These are phyloP conservation scores for Drosophila villosipedis DNA, from an alignment of 2,888 invertebrate genomes.

Conservation along the genomic window DNA sequence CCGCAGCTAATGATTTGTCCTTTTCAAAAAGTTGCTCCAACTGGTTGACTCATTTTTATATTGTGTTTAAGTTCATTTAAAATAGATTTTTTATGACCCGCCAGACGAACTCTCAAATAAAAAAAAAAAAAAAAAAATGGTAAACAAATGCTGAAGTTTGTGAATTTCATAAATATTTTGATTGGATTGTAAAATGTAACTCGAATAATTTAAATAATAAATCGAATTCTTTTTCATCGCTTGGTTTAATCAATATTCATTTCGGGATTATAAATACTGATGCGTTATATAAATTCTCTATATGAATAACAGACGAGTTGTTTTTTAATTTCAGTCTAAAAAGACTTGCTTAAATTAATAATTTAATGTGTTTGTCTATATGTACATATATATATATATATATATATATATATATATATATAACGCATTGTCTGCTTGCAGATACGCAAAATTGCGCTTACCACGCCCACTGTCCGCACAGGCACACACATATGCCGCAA, in stretches of 20 bases:
- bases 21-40: not conserved
- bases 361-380: slow-evolving; percentile 11
- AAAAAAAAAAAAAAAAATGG: not conserved
- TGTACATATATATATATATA: slow-evolving; percentile 10
- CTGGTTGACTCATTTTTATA: not conserved
- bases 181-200: not conserved
- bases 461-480: slow-evolving; percentile 17
- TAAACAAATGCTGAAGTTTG: not conserved
- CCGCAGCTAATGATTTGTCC: not conserved
- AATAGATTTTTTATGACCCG: not conserved
- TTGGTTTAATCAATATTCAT: not conserved
- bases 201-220: not conserved
- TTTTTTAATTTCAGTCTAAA: slow-evolving; percentile 6
- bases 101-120: not conserved
- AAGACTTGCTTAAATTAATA: slow-evolving; percentile 47
- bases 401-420: slow-evolving; percentile 38
- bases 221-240: not conserved
- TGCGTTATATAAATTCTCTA: not conserved
- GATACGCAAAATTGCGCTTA: slow-evolving; percentile 31
- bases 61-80: not conserved
- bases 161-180: not conserved
- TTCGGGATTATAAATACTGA: not conserved
- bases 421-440: slow-evolving; percentile 47
- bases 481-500: not conserved
- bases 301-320: not conserved